Base-by-base conservation (phyloP, 2,113 vertebrate species). In the Meriones unguiculatus region DNA sequence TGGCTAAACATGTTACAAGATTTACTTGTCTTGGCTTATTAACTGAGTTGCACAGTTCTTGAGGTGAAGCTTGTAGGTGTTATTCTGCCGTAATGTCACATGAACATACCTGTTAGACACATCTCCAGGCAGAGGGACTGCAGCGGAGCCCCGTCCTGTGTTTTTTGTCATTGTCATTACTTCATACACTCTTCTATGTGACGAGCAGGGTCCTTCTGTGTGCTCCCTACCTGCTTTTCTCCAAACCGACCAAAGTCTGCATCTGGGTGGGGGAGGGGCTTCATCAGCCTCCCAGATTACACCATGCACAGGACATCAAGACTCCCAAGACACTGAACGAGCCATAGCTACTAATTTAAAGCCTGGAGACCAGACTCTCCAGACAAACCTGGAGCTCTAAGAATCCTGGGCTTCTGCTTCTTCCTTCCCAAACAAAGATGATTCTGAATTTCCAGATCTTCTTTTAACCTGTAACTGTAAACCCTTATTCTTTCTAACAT, bases 381-480 rank as follows among this genome's bases (percentile, higher is more conserved):
- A 38, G 41, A 32, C 6, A 73, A 84, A 50, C 12, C 9, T 2
- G 7, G 22, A 2, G 18, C 59, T 67, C 64, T 69, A 52, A 46
- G 22, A 41, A 35, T 38, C 30, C 72, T 28, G 18, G 13, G n/a
- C 52, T 65, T 82, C 90, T 41, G 46, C 62, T 59, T 92, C 77
- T 57, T 64, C 25, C 35, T 85, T 24, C 1, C 22, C 54, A 87
- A 78, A 67, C 25, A 86, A 69, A 30, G 72, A 30, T 77, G 81
- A 76, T 41, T 72, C 30, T 85, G 86, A 69, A 89, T n/a, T 62
- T 89, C 82, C 52, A 94, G 89, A 38, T 57, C 57, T 57, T 59
- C 18, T 59, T 72, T 59, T 25, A 77, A 64, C 73, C 5, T 18
- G 28, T 82, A 18, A 64, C 59, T 90, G 46, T 62, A 18, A 28